Evolutionary conservation across 2,888 invertebrate species (phyloP), one percentile per base, ranked within the genome.

Genomic region (Euplagia quadripunctaria): DNA sequence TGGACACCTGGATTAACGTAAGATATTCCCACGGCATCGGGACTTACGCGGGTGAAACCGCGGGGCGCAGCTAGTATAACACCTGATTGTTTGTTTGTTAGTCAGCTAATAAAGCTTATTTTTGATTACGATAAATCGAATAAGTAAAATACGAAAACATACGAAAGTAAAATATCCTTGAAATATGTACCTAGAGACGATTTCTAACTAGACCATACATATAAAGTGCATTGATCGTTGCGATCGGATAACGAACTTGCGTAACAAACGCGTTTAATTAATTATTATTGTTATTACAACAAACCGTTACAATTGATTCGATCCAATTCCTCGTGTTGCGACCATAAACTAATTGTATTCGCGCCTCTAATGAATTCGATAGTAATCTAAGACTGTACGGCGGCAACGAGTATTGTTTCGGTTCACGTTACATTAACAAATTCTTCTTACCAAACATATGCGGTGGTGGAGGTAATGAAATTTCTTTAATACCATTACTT

Each of bases 221-320:
- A 31, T 31, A 79, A 80, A 80, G 79, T 85, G 82, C 85, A 84
- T 82, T 82, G 83, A 71, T 81, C 82, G 31, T 61, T 31, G 31
- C 61, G 20, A 31, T 12, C 61, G 79, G 83, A 78, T 85, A 85
- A 86, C 83, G 82, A 82, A 84, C 84, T 83, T 79, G 79, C 77
- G 79, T 76, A 80, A 80, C 77, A 78, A 85, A 85, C 69, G 77
- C 79, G 76, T 81, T 78, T 81, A 64, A 78, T 76, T 85, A 82
- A 87, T 86, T 80, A 82, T 78, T 82, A 74, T 85, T 80, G 74
- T 79, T 87, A 82, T 86, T 83, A 78, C 85, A 82, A 78, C 85
- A 82, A 81, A 75, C 79, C 83, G 85, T 82, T 81, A 82, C 88
- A 85, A 89, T 89, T 86, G 88, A 88, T 90, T 86, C 87, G 90